Conservation (phyloP, 2,888 invertebrate species). For the Drosophila lacicola region DNA sequence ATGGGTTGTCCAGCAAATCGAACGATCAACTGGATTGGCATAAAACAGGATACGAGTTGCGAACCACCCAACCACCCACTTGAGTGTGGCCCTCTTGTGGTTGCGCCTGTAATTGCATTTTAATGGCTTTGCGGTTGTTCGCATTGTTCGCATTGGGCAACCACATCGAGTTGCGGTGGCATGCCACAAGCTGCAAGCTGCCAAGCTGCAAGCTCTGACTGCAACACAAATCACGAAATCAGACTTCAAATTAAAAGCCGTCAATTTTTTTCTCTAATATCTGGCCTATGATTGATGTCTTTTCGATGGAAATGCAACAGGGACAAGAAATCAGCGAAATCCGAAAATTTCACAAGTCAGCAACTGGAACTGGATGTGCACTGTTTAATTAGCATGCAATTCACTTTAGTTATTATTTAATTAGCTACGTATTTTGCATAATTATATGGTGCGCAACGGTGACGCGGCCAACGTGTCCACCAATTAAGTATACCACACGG, state of each 20-base stretch:
- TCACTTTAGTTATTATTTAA: constrained; percentile 42
- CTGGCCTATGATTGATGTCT: constrained; percentile 58
- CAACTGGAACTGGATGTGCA: neutral
- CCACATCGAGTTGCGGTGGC: neutral
- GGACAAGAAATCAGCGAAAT: neutral
- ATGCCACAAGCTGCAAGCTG: constrained; percentile 34
- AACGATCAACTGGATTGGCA: constrained; percentile 68
- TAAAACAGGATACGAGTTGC: constrained; percentile 72
- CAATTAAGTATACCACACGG: constrained; percentile 79
- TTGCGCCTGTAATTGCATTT: constrained; percentile 70
- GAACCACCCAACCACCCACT: constrained; percentile 29
- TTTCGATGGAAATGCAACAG: constrained; percentile 32
- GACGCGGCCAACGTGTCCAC: constrained; percentile 39
- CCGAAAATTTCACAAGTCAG: constrained; percentile 13
- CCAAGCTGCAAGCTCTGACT: constrained; percentile 20
- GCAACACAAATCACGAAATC: constrained; percentile 56
- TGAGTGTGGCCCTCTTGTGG: constrained; percentile 32
- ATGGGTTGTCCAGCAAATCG: constrained; percentile 31
- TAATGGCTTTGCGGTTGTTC: constrained; percentile 67
- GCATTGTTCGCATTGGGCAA: constrained; percentile 56
- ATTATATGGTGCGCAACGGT: constrained; percentile 53
- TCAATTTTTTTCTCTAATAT: constrained; percentile 34
- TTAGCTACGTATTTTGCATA: constrained; percentile 63
- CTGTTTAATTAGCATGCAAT: constrained; percentile 29
- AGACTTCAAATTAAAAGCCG: constrained; percentile 66